Conservation (phyloP, 2,113 vertebrate genomes). For the Mustela nigripes region DNA sequence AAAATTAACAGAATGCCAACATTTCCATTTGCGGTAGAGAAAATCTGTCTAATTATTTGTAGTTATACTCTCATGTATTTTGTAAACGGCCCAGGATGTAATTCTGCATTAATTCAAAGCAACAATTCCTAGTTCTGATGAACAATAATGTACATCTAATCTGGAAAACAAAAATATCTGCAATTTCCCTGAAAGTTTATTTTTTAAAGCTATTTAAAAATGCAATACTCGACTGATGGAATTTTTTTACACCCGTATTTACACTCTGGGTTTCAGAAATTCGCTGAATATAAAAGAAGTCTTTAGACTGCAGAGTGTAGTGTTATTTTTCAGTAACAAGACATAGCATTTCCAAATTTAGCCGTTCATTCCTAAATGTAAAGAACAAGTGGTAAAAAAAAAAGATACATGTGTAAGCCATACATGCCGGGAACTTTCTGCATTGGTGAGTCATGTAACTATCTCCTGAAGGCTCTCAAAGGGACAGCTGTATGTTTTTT, state of each 20-base stretch:
- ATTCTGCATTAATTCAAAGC: neutral
- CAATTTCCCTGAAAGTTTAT: constrained; percentile 61
- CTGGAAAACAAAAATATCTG: neutral
- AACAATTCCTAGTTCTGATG: neutral
- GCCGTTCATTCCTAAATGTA: constrained; percentile 11
- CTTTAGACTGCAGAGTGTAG: constrained; percentile 51
- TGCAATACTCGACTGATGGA: constrained; percentile 49
- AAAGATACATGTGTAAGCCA: constrained; percentile 11
- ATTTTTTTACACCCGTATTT: constrained; percentile 72
- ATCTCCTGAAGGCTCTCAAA: constrained; percentile 30
- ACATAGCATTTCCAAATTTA: constrained; percentile 73
- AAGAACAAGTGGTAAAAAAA: constrained; percentile 58
- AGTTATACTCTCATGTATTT: neutral
- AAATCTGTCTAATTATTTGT: neutral
- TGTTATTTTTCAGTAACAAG: constrained; percentile 63
- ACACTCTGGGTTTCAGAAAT: constrained; percentile 68
- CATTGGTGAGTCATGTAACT: constrained; percentile 38
- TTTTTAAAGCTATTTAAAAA: constrained; percentile 68
- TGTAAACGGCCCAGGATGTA: neutral
- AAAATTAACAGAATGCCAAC: neutral
- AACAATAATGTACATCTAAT: neutral
- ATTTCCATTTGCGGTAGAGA: neutral
- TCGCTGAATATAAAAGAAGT: constrained; percentile 72
- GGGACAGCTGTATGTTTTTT: constrained; percentile 68
- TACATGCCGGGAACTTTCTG: constrained; percentile 30